Base-by-base conservation (phyloP, 2,113 vertebrate species). In the Oostethus manadensis region DNA sequence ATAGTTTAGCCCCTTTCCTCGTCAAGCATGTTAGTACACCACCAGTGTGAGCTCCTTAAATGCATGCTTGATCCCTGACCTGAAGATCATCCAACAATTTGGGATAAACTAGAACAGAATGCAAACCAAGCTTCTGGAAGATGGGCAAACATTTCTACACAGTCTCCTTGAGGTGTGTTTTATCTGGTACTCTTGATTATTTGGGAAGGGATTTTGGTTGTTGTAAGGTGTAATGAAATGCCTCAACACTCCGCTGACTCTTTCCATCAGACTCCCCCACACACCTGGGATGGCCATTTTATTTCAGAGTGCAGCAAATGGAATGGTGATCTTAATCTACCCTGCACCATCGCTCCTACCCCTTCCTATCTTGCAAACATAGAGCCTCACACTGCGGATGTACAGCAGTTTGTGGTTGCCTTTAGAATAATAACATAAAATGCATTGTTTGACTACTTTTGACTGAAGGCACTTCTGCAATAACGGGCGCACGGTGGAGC, bases 251-350 rank as follows among this genome's bases (percentile, higher is more conserved):
- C 70, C 73, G 78, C 78, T 82, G 74, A 55, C 53, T 40, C 70
- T 59, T 71, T 73, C 58, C 71, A 59, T 73, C 68, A 47, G 29
- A 64, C 74, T 71, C 82, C 80, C 76, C 73, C 84, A 73, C 83
- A 87, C 88, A 88, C 86, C 87, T 90, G 88, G 83, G 82, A 87
- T 87, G 84, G 76, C 84, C 71, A 86, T 86, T 88, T 87, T 84
- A 88, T 86, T 88, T 83, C 74, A 79, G 73, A 84, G 78, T 76
- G 73, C 76, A 78, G 84, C 84, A 86, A 87, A 90, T 84, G 84
- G 86, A 89, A 91, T 87, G 85, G 83, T 83, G 79, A 89, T 89
- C 84, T 86, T 88, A 87, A 89, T 89, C 85, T 88, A 64, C 71
- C 70, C 81, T 71, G 74, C 71, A 77, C 80, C 73, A 48, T 77